Conservation (phyloP, 2,113 vertebrate genomes). For the Notarius lentiginosus region DNA sequence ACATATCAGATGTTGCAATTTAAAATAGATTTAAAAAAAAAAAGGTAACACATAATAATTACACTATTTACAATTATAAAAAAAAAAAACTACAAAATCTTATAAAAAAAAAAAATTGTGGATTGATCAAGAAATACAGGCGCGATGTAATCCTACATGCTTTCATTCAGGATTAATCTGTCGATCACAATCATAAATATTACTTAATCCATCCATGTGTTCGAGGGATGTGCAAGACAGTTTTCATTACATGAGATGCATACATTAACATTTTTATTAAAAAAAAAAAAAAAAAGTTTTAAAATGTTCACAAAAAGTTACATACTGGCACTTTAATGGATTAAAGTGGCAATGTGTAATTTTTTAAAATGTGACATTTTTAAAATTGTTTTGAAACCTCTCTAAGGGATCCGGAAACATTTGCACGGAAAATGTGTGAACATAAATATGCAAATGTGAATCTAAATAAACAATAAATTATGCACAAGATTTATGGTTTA, state of each 20-base stretch:
- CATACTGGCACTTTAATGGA: background rate
- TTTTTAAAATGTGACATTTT: background rate
- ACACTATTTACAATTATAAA: no score
- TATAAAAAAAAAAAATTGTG: no score
- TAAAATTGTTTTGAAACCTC: background rate
- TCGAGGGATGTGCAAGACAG: background rate
- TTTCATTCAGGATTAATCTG: background rate
- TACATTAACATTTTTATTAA: background rate
- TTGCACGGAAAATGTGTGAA: background rate
- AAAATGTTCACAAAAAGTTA: background rate
- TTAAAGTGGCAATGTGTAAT: background rate
- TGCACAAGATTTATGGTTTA: background rate
- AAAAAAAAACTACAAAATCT: no score
- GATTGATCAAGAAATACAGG: background rate
- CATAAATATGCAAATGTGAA: background rate
- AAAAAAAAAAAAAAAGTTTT: background rate
- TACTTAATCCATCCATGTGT: background rate
- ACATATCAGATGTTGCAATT: no score
- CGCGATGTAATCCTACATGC: background rate
- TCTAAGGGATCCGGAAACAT: background rate
- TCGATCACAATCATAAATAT: background rate
- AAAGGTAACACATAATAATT: no score
- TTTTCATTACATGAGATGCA: background rate
- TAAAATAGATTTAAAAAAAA: no score
- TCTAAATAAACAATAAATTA: background rate